Percentiles rank a stretch among this genome's conserved stretches.
Conservation (phyloP, 2,888 invertebrate species). For the Bedellia somnulentella region DNA sequence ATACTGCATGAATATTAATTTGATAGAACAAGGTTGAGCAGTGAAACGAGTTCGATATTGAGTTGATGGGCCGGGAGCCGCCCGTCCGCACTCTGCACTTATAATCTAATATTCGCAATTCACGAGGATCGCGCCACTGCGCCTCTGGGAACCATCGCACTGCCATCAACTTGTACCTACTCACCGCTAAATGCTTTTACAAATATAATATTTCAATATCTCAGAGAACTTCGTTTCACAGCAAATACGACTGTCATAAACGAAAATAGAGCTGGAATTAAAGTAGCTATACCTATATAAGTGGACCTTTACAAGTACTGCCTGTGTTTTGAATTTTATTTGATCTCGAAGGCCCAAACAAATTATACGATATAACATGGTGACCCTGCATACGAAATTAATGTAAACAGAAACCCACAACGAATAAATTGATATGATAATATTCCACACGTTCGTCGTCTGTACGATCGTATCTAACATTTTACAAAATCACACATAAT, state of each 20-base stretch:
- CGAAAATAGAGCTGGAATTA: too few relatives aligned
- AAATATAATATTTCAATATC: too few relatives aligned
- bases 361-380: conserved; percentile 24
- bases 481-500: too few relatives aligned
- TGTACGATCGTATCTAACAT: too few relatives aligned
- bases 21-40: conserved; percentile 32
- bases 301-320: too few relatives aligned
- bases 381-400: conserved; percentile 23
- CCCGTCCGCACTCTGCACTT: conserved; percentile 47
- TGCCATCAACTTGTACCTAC: conserved; percentile 35
- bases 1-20: too few relatives aligned
- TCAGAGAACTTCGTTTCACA: too few relatives aligned
- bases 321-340: conserved; percentile 18
- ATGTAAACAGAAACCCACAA: conserved; percentile 29
- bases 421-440: too few relatives aligned
- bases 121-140: conserved; percentile 50
- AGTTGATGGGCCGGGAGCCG: conserved; percentile 33
- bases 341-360: conserved; percentile 17
- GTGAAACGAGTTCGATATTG: conserved; percentile 47
- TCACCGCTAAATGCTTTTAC: too few relatives aligned
- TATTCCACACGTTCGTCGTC: too few relatives aligned
- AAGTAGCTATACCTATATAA: too few relatives aligned
- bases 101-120: conserved; percentile 61
- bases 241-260: too few relatives aligned
- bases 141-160: conserved; percentile 45